Conservation (phyloP, 2,113 vertebrate species). For the Orycteropus afer region DNA sequence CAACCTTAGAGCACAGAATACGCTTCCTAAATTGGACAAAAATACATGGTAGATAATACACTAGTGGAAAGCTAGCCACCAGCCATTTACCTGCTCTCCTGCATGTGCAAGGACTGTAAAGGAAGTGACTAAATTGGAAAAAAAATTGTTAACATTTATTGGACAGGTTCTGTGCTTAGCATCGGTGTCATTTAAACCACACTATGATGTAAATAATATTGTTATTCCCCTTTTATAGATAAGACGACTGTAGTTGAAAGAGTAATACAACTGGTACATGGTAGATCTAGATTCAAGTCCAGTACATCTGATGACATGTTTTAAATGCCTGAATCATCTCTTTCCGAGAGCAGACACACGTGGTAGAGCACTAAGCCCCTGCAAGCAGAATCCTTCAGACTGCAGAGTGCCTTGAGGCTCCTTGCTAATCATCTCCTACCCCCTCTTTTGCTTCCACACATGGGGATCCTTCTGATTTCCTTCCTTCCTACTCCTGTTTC, state of each 20-base stretch:
- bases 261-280: neutral
- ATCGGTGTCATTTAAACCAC: neutral
- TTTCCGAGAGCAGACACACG: accelerated
- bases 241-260: neutral
- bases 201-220: neutral
- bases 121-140: neutral
- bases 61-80: neutral
- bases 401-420: neutral
- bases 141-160: neutral
- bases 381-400: neutral
- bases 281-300: neutral
- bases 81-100: neutral
- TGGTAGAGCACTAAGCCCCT: neutral
- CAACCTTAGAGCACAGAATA: neutral
- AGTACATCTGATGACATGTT: neutral
- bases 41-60: neutral
- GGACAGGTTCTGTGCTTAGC: neutral
- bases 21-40: neutral
- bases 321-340: neutral
- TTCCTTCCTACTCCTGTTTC: neutral
- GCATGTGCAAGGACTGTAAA: neutral
- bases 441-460: neutral
- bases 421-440: neutral
- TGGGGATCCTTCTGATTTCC: neutral
- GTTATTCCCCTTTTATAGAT: neutral